Evolutionary conservation across 2,113 vertebrate genomes (phyloP), one percentile per base, ranked within the genome.

Genomic region (Alces alces): DNA sequence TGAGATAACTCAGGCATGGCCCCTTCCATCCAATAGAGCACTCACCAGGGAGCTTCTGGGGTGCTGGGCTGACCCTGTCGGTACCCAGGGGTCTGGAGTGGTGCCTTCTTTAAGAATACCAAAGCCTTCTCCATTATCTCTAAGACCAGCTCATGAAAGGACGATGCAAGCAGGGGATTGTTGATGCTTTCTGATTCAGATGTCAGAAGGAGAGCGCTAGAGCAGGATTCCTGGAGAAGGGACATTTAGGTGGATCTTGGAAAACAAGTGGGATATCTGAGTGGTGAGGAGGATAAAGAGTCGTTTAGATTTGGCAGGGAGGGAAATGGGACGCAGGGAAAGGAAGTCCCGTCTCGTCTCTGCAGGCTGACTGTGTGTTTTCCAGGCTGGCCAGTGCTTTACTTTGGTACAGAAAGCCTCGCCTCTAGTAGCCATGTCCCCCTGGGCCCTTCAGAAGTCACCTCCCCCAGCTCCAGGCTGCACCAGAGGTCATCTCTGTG

Each of bases 401-500:
- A 4, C 36, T 89, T 28, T 33, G n/a, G 60, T 12, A 23, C 47
- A 30, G 33, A 47, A 79, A 15, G 11, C 47, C 61, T 93, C 6
- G 3, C 54, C 55, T 93, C 36, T 3, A 15, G 70, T 17, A 54
- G 19, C 84, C 36, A 0, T 28, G 45, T 43, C 66, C 36, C 45
- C 25, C 43, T 12, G 7, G 28, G 50, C n/a, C 83, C 92, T 96
- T 85, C 17, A 19, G 61, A 45, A 92, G 25, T 61, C 50, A 84
- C 54, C 33, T 45, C 54, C 79, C n/a, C 89, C n/a, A 45, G 36
- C 43, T 47, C 39, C 33, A 8, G n/a, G 45, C 70, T 45, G 15
- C 23, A 19, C 60, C 90, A 55, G 85, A 55, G 95, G 88, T 97
- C 94, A 97, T 28, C 79, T n/a, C 50, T 21, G 17, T 83, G 96